These are phyloP conservation scores for Lepisosteus oculatus DNA, from an alignment of 2,113 vertebrate genomes.

Conservation along the genomic window DNA sequence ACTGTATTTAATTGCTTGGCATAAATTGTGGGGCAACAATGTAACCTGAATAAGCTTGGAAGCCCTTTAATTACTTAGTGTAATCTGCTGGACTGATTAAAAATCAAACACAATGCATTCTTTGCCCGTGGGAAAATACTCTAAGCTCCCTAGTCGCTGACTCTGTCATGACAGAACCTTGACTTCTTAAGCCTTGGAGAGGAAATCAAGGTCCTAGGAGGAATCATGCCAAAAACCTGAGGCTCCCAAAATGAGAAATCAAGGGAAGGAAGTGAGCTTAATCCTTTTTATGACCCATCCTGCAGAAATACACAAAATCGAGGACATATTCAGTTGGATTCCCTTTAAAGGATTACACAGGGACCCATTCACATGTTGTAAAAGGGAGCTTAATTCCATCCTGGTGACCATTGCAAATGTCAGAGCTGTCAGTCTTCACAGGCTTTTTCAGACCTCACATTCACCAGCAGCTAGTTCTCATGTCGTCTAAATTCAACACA, in stretches of 20 bases:
- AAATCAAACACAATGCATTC: not conserved
- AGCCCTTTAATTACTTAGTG: no score
- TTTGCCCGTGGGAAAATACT: slow-evolving; percentile 14
- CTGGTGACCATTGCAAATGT: not conserved
- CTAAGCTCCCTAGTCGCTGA: slow-evolving; percentile 11
- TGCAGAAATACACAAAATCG: slow-evolving; percentile 4
- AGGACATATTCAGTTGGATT: not conserved
- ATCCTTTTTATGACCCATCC: slow-evolving; percentile 26
- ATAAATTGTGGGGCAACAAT: no score
- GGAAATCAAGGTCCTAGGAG: slow-evolving; percentile 15
- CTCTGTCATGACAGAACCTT: slow-evolving; percentile 4
- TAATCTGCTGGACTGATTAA: slow-evolving; percentile 10
- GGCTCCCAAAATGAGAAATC: slow-evolving; percentile 28
- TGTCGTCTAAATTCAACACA: not conserved
- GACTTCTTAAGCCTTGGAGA: slow-evolving; percentile 14
- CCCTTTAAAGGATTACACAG: not conserved
- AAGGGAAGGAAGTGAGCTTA: slow-evolving; percentile 30
- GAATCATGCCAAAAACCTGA: slow-evolving; percentile 13
- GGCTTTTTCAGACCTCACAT: not conserved
- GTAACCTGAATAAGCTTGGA: no score
- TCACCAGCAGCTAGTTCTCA: slow-evolving; percentile 3
- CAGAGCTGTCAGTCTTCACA: not conserved
- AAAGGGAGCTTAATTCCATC: slow-evolving; percentile 14
- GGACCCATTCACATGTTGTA: slow-evolving; percentile 13
- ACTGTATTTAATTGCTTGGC: no score